Base-by-base conservation (phyloP, 2,113 vertebrate genomes). In the Phocoena phocoena region DNA sequence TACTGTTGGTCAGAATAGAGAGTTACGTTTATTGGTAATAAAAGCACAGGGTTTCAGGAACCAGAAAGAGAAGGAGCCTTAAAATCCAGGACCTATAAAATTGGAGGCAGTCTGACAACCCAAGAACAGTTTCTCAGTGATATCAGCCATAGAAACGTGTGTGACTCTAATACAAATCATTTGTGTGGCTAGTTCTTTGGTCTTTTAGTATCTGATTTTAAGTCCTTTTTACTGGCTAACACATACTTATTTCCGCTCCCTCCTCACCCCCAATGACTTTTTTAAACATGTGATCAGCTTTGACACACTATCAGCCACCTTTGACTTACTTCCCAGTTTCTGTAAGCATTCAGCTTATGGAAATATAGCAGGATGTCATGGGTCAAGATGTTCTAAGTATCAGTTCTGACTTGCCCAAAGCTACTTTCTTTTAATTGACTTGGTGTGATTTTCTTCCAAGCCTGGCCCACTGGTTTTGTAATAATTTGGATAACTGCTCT, bases 221-320 rank as follows among this genome's bases (percentile, higher is more conserved):
- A 88, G 87, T 93, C 91, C 65, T 76, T 87, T 88, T 92, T 93
- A 94, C 60, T 58, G 53, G 84, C 55, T 63, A 86, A 90, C 14
- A 62, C 31, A 77, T 41, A 55, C 84, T 83, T 67, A 28, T 65
- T 58, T 84, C 47, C 58, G 82, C 63, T 86, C 63, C 63, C 36
- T 63, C 21, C 58, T 92, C 36, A 79, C 41, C 38, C 58, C 14
- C 50, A 38, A 21, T 83, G 50, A 55, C 50, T 77, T 55, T 88
- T 93, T 68, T 1, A 53, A 93, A 84, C 5, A 0, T 91, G 38
- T 79, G 79, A 74, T 82, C 65, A 53, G 3, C 33, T 70, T 96
- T 62, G 31, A 28, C 28, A 44, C 68, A 67, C 12, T 41, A 18
- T 82, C n/a, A 44, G 38, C 53, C 73, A 55, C 55, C 41, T 89